Percentiles rank a stretch among this genome's conserved stretches.
Conservation (phyloP, 2,113 vertebrate species). For the Tyto alba region DNA sequence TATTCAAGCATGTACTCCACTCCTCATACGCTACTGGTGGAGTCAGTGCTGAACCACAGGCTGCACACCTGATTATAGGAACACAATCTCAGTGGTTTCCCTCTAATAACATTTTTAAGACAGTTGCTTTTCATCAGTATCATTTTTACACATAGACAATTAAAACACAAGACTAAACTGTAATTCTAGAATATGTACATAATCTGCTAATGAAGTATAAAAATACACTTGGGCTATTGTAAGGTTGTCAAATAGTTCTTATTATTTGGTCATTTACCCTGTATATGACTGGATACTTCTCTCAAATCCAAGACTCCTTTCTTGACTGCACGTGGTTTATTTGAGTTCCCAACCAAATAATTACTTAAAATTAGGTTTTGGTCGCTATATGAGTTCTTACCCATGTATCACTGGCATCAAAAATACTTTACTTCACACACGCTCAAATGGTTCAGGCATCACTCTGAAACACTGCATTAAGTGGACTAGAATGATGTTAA, state of each 20-base stretch:
- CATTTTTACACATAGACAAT: not conserved
- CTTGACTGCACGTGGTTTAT: not conserved
- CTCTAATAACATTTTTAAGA: not conserved
- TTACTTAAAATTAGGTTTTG: not conserved
- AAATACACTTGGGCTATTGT: not conserved
- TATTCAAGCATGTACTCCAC: rapidly evolving
- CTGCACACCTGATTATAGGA: not conserved
- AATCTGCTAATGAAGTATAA: not conserved
- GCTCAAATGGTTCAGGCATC: not conserved
- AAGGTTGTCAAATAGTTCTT: not conserved
- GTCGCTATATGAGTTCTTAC: not conserved
- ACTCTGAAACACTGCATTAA: not conserved
- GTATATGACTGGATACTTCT: not conserved
- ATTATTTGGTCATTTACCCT: not conserved
- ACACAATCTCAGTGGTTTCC: not conserved
- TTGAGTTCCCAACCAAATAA: not conserved
- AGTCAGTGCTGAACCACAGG: not conserved
- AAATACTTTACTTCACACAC: not conserved
- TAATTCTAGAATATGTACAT: not conserved
- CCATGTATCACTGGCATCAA: not conserved
- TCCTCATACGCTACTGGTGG: not conserved
- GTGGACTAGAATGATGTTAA: not conserved
- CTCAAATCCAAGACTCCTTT: not conserved
- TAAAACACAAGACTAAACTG: not conserved
- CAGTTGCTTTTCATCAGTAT: not conserved